Conservation (phyloP, 2,113 vertebrate species). For the Jaculus jaculus region DNA sequence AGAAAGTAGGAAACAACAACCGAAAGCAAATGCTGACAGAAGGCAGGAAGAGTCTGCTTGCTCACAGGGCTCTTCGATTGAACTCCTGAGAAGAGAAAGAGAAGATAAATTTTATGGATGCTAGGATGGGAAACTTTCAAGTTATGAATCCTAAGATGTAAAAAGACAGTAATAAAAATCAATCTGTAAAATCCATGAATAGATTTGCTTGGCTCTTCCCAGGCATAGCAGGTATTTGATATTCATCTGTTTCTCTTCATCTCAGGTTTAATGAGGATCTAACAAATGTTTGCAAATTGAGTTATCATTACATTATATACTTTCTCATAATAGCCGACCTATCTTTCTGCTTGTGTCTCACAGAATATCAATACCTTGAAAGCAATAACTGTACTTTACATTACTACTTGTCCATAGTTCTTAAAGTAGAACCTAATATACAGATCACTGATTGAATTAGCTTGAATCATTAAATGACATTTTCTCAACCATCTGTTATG, state of each 20-base stretch:
- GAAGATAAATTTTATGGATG: background rate
- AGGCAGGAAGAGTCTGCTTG: background rate
- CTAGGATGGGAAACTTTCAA: background rate
- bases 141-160: background rate
- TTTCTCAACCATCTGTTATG: background rate
- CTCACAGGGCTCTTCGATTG: background rate
- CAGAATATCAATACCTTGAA: background rate
- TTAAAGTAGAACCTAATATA: background rate
- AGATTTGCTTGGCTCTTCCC: background rate
- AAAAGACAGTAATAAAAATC: conserved; percentile 14
- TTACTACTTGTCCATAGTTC: background rate
- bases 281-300: background rate
- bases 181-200: background rate
- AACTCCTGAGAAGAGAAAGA: background rate
- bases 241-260: background rate
- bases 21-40: background rate
- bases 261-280: background rate
- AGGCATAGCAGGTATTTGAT: background rate
- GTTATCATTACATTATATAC: background rate
- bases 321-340: background rate
- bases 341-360: background rate
- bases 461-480: background rate
- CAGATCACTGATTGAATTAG: conserved; percentile 25
- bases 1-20: background rate
- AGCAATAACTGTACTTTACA: background rate